Evolutionary conservation across 2,113 vertebrate species (phyloP).

Genomic region (Pristiophorus japonicus): DNA sequence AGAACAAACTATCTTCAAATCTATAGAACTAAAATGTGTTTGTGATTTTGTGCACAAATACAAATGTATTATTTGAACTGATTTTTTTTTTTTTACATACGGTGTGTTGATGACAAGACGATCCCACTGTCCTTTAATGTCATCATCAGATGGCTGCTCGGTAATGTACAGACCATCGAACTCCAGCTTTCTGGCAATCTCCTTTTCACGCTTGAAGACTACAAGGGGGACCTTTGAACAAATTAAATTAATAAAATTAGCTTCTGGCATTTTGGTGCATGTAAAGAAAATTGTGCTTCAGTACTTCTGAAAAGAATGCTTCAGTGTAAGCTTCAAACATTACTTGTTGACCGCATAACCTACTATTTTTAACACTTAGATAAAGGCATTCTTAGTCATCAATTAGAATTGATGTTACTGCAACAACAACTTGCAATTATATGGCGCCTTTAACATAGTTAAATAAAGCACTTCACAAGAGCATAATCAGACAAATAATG

Average conservation of each 20-base stretch:
- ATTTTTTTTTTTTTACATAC: constrained; percentile 58
- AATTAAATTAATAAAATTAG: background rate
- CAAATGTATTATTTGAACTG: background rate
- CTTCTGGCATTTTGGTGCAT: background rate
- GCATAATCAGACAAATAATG: background rate
- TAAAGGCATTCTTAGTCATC: no score
- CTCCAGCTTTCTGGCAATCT: constrained; percentile 91
- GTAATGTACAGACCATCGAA: constrained; percentile 96
- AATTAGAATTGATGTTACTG: background rate
- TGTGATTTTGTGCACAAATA: background rate
- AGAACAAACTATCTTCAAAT: background rate
- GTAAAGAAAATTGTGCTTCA: background rate
- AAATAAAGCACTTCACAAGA: background rate
- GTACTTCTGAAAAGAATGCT: no score
- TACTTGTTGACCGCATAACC: background rate
- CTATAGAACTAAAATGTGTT: background rate
- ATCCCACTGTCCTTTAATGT: constrained; percentile 98
- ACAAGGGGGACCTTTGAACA: constrained; percentile 79
- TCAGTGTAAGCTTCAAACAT: background rate
- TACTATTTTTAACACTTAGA: background rate
- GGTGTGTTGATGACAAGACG: constrained; percentile 91
- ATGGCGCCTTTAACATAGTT: background rate
- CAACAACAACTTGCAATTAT: background rate
- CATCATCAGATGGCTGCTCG: constrained; percentile 92
- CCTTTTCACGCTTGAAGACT: constrained; percentile 95